Base-by-base conservation (phyloP, 1,140 invertebrate species). In the Bombus sylvicola region DNA sequence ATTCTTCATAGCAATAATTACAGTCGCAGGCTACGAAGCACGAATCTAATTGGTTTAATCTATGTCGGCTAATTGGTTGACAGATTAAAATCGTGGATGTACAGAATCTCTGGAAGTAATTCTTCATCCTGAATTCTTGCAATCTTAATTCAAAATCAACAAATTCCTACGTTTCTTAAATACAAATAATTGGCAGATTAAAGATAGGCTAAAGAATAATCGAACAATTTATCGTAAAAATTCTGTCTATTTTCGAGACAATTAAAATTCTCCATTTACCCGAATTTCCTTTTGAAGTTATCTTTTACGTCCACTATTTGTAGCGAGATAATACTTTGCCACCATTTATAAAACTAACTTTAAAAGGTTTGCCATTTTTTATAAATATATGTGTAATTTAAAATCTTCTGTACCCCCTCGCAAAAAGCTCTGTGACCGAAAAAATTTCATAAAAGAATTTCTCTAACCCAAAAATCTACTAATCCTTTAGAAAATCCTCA, bases 21-120 rank as follows among this genome's bases (percentile, higher is more conserved):
- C 41, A 73, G 41, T 43, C n/a, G 71, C 71, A 31, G n/a, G 15
- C 8, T 43, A 31, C 25, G 41, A 73, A 43, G 71, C 41, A 47
- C 28, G 71, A 43, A 73, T 73, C 41, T 47, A 73, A 73, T 73
- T 73, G n/a, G 71, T 73, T 73, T 73, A 73, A 73, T 73, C 71
- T 73, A 47, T 8, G 71, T 47, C n/a, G 41, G n/a, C 71, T 73
- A 73, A 73, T 73, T 73, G 43, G 71, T 73, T 6, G 28, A 47
- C 39, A 73, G 71, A 73, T 73, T 47, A 73, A 73, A 73, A 31
- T 41, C 41, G 15, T 12, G 39, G n/a, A 72, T 72, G 28, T 72
- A 28, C 69, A n/a, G 28, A 28, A 72, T 41, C 39, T 28, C 39
- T 28, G 12, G 4, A 47, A 22, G 15, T 31, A 43, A 73, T 73